Evolutionary conservation across 2,113 vertebrate species (phyloP).

Genomic region (Limanda limanda): DNA sequence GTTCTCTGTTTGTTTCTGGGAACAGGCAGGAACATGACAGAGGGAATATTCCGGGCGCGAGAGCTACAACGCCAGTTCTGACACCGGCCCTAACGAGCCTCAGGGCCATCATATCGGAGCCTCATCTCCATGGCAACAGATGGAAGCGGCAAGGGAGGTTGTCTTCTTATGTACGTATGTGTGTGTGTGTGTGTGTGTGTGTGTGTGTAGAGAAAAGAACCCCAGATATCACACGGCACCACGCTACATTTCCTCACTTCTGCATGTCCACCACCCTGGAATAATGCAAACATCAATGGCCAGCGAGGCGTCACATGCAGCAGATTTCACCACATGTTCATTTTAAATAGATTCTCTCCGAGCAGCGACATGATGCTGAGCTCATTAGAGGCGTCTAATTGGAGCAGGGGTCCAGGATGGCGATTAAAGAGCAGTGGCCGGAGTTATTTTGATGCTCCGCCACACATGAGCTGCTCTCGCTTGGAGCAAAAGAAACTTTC

Average conservation of each 20-base stretch:
- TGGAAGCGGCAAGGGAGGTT: conserved; percentile 36
- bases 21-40: conserved; percentile 3
- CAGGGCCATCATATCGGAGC: conserved; percentile 46
- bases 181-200: neutral
- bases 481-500: conserved; percentile 29
- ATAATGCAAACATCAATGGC: conserved; percentile 42
- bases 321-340: conserved; percentile 17
- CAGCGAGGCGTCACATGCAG: neutral
- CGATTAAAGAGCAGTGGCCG: conserved; percentile 52
- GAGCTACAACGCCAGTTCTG: conserved; percentile 49
- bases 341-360: conserved; percentile 43
- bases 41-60: conserved; percentile 34
- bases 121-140: conserved; percentile 67
- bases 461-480: conserved; percentile 46
- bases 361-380: conserved; percentile 54
- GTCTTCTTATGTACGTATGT: neutral
- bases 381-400: conserved; percentile 69
- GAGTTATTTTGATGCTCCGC: conserved; percentile 64
- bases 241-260: conserved; percentile 16
- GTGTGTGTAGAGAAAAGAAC: conserved; percentile 9
- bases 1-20: conserved; percentile 6
- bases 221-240: conserved; percentile 14
- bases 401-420: conserved; percentile 50
- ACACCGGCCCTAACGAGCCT: conserved; percentile 65
- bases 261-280: conserved; percentile 24